A percentile compares a stretch with the other conserved stretches of the same genome.
Conservation (phyloP, 37 sponge, comb jelly and placozoan genomes). For the Hormiphora californensis region DNA sequence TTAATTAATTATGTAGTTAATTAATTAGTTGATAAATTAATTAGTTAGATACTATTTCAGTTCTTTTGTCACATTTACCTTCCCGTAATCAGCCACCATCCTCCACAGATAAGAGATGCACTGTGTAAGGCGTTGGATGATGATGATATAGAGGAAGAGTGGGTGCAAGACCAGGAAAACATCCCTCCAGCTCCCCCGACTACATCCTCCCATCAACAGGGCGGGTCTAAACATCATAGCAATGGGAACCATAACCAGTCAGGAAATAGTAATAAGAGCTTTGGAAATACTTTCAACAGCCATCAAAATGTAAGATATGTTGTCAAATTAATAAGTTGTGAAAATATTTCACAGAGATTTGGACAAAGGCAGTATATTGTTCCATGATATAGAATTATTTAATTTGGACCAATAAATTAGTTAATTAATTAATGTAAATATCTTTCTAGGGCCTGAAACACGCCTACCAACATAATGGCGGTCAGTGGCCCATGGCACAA, state of each 20-base stretch:
- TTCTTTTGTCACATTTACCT: not conserved
- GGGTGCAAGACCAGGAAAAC: conserved; percentile 27
- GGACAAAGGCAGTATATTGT: not conserved
- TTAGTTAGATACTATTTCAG: not conserved
- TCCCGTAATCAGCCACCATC: too few species aligned
- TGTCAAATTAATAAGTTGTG: too few species aligned
- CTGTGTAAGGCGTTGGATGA: conserved; percentile 7
- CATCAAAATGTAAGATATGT: not conserved
- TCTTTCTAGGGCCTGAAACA: conserved; percentile 9
- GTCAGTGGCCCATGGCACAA: conserved; percentile 25
- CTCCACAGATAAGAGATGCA: conserved; percentile 1
- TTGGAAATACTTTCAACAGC: not conserved
- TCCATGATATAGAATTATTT: not conserved
- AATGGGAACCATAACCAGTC: not conserved
- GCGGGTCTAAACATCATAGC: not conserved
- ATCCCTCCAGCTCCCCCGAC: too few species aligned
- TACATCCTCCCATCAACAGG: too few species aligned
- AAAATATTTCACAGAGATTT: too few species aligned
- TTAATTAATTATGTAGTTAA: not conserved
- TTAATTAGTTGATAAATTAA: not conserved
- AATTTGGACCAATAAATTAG: not conserved
- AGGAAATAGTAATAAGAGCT: not conserved
- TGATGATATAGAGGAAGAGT: conserved; percentile 20
- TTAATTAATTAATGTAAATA: not conserved
- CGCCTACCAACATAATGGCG: conserved; percentile 42